phyloP scores from a whole-genome alignment of 1,140 invertebrate genomes.

The Zaprionus kolodkinae region DNA sequence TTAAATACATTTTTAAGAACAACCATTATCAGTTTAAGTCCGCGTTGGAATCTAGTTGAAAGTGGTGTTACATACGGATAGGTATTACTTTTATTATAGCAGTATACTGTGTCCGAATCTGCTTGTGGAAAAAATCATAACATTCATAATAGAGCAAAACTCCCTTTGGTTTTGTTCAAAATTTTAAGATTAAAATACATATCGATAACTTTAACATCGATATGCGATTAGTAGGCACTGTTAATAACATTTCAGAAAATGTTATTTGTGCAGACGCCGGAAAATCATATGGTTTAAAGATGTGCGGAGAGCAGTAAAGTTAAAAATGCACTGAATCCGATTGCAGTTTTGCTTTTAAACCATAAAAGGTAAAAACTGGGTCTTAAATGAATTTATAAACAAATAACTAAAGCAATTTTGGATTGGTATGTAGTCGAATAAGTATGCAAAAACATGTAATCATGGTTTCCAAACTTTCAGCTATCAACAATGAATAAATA shows the following conservation, averaged over 20 bases:
- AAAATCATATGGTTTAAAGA: background rate
- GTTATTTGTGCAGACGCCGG: background rate
- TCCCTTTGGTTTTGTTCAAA: too few relatives aligned
- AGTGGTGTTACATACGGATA: constrained; percentile 1
- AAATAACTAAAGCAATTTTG: background rate
- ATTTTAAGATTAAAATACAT: background rate
- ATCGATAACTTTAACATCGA: constrained; percentile 8
- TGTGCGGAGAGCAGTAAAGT: background rate
- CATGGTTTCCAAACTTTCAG: background rate
- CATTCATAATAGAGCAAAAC: too few relatives aligned
- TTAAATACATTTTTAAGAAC: constrained; percentile 35
- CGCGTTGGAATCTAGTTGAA: background rate
- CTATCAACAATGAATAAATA: background rate
- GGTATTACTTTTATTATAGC: background rate
- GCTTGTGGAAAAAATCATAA: too few relatives aligned
- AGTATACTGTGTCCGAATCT: too few relatives aligned
- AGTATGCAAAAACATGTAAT: background rate
- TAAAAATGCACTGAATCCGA: background rate
- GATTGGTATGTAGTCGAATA: background rate
- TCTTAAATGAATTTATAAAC: background rate
- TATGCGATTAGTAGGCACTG: constrained; percentile 5
- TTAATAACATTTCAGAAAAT: constrained; percentile 4
- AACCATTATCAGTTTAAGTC: background rate
- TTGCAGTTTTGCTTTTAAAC: background rate
- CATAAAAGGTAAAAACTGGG: background rate